phyloP scores from a whole-genome alignment of 2,113 vertebrate species.

The Leucoraja erinaceus region DNA sequence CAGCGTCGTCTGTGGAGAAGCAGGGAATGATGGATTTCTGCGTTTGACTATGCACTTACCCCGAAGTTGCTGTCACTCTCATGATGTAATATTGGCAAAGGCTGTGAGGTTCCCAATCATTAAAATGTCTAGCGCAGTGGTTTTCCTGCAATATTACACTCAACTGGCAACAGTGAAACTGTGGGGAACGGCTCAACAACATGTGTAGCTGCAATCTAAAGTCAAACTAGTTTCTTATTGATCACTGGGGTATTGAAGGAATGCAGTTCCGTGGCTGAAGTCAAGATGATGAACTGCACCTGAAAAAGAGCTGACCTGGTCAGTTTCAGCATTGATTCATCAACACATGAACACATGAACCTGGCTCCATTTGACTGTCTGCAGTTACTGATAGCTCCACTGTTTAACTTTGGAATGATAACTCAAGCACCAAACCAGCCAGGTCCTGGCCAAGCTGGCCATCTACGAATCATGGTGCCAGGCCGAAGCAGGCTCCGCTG shows the following conservation, averaged over 20 bases:
- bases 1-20: too few species aligned
- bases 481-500: too few species aligned
- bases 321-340: background rate
- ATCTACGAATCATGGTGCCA: too few species aligned
- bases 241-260: background rate
- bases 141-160: background rate
- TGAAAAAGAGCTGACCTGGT: background rate
- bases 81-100: too few species aligned
- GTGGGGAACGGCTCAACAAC: background rate
- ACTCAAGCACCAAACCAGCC: background rate
- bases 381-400: background rate
- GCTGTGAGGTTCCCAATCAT: too few species aligned
- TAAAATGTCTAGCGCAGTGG: background rate
- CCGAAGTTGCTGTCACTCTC: too few species aligned
- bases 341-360: background rate
- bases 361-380: background rate
- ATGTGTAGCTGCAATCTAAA: background rate
- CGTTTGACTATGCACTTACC: too few species aligned
- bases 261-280: background rate
- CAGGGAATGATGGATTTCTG: too few species aligned
- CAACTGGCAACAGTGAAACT: background rate
- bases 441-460: too few species aligned
- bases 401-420: background rate
- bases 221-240: constrained; percentile 23
- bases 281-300: constrained; percentile 24